phyloP scores from a whole-genome alignment of 2,888 invertebrate genomes.

The Molanna angustata region DNA sequence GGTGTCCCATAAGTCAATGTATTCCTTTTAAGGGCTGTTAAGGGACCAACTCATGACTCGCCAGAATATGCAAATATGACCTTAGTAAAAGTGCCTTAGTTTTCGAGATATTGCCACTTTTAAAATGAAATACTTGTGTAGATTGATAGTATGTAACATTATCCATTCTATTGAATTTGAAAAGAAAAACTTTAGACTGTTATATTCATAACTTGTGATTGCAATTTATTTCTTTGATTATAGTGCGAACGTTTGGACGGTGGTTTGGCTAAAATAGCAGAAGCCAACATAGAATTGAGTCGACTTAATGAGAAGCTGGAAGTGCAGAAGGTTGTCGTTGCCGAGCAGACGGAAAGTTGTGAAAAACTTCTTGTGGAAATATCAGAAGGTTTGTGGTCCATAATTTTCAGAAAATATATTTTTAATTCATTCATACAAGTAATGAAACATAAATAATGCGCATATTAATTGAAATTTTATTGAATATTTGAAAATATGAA shows the following conservation, averaged over 20 bases:
- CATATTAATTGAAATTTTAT: no score
- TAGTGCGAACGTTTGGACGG: constrained; percentile 68
- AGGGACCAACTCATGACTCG: no score
- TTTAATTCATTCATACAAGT: no score
- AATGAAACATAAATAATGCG: no score
- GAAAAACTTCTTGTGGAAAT: constrained; percentile 76
- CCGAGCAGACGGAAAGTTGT: constrained; percentile 77
- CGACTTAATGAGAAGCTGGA: constrained; percentile 77
- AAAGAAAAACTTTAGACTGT: not conserved
- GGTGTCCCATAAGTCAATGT: no score
- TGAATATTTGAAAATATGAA: not conserved
- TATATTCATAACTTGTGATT: not conserved
- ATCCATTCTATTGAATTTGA: no score
- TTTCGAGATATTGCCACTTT: no score
- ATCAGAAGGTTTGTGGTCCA: constrained; percentile 48
- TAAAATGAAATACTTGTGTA: no score
- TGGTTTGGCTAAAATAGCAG: constrained; percentile 79
- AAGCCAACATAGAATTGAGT: constrained; percentile 79
- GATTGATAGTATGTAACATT: no score
- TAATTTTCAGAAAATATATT: not conserved
- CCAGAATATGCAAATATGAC: no score
- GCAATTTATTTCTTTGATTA: constrained; percentile 27
- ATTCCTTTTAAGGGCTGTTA: no score
- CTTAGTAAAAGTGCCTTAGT: no score
- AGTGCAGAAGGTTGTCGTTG: constrained; percentile 78